Percentiles rank a stretch among this genome's conserved stretches.
Evolutionary conservation across 2,113 vertebrate genomes (phyloP).

Genomic region (Brachyistius frenatus): DNA sequence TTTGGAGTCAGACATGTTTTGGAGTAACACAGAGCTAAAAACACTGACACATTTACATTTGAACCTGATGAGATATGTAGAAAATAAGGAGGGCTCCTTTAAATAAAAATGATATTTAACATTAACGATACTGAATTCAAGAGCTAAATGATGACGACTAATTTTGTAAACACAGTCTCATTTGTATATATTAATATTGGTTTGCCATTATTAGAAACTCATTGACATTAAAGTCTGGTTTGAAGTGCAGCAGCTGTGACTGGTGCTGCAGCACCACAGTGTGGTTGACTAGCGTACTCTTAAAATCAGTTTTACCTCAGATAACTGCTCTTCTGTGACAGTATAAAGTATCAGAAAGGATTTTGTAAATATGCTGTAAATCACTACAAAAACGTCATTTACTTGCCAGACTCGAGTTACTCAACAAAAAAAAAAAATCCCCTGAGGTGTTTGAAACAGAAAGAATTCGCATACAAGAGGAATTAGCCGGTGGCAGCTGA

Average conservation of each 20-base stretch:
- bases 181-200: too few relatives aligned
- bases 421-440: not conserved
- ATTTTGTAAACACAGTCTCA: too few relatives aligned
- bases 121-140: not conserved
- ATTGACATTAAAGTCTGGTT: too few relatives aligned
- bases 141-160: not conserved
- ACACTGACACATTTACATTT: not conserved
- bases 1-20: too few relatives aligned
- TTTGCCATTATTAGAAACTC: too few relatives aligned
- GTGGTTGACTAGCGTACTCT: slow-evolving; percentile 34
- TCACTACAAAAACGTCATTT: not conserved
- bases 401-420: not conserved
- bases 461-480: not conserved
- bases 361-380: not conserved
- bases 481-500: not conserved
- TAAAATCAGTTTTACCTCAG: not conserved
- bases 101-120: not conserved
- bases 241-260: not conserved
- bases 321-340: not conserved
- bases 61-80: not conserved
- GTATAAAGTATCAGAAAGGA: not conserved
- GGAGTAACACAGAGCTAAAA: too few relatives aligned
- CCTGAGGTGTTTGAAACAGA: not conserved
- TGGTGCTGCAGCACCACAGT: slow-evolving; percentile 37
- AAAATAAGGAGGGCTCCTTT: not conserved